Evolutionary conservation across 2,113 vertebrate species (phyloP).

Genomic region (Rattus rattus): DNA sequence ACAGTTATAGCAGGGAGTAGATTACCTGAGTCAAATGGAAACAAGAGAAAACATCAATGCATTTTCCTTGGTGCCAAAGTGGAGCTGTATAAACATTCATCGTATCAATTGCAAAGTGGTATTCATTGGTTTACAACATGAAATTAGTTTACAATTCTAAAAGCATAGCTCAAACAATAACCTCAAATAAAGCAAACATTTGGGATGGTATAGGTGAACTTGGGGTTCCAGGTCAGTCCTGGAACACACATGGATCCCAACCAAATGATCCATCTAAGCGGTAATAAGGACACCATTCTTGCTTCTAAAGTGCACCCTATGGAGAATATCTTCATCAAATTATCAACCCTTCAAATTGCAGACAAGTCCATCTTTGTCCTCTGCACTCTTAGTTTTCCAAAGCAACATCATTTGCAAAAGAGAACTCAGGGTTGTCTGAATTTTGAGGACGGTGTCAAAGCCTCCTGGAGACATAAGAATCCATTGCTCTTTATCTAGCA

Average conservation of each 20-base stretch:
- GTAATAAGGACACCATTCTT: too few relatives aligned
- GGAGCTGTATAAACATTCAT: not conserved
- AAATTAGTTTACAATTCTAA: not conserved
- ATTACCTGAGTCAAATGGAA: not conserved
- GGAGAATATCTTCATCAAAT: too few relatives aligned
- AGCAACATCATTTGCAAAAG: not conserved
- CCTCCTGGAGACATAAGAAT: constrained; percentile 17
- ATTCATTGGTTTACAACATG: not conserved
- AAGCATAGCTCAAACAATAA: not conserved
- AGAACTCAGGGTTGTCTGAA: constrained; percentile 38
- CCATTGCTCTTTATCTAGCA: not conserved
- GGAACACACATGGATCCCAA: not conserved
- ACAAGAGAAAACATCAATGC: not conserved
- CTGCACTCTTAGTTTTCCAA: not conserved
- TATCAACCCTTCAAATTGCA: not conserved
- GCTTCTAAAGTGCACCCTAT: not conserved
- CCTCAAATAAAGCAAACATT: not conserved
- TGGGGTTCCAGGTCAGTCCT: rapidly evolving
- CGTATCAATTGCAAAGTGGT: not conserved
- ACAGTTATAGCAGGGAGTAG: rapidly evolving
- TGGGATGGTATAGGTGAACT: not conserved
- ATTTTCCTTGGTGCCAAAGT: not conserved
- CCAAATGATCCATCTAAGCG: not conserved
- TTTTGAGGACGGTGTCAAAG: not conserved
- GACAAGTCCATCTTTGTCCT: not conserved